These are phyloP conservation scores for Sebastes hubbsi DNA, from an alignment of 2,797 vertebrate genomes.

Conservation along the genomic window DNA sequence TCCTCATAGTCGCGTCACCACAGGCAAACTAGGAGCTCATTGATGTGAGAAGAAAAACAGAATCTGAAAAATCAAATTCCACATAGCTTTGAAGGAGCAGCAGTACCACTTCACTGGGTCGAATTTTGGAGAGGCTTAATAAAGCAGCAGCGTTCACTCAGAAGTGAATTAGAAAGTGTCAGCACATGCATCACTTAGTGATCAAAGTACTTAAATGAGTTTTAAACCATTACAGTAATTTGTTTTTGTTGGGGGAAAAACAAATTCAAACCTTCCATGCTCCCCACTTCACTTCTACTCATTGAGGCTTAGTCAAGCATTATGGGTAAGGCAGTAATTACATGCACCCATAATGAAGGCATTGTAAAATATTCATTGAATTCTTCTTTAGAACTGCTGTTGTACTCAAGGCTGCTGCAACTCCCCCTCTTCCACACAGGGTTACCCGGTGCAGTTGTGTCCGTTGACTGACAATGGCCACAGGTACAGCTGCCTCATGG, in stretches of 20 bases:
- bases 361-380: slow-evolving; percentile 72
- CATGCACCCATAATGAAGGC: slow-evolving; percentile 63
- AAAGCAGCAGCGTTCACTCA: slow-evolving; percentile 46
- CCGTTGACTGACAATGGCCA: slow-evolving; percentile 66
- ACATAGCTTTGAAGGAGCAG: slow-evolving; percentile 53
- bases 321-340: slow-evolving; percentile 69
- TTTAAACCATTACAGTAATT: slow-evolving; percentile 67
- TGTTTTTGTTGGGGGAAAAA: slow-evolving; percentile 59
- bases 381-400: slow-evolving; percentile 48
- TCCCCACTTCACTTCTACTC: slow-evolving; percentile 45
- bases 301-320: slow-evolving; percentile 58
- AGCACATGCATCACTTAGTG: slow-evolving; percentile 56
- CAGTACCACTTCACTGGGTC: slow-evolving; percentile 32
- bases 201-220: slow-evolving; percentile 75
- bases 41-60: slow-evolving; percentile 55
- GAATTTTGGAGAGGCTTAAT: slow-evolving; percentile 45
- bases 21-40: slow-evolving; percentile 46
- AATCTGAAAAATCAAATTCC: slow-evolving; percentile 57
- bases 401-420: slow-evolving; percentile 20
- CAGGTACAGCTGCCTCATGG: slow-evolving; percentile 60
- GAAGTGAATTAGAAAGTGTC: slow-evolving; percentile 57
- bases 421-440: neutral
- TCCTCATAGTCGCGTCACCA: slow-evolving; percentile 26
- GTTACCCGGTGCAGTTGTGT: slow-evolving; percentile 42
- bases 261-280: slow-evolving; percentile 41